Percentiles rank a stretch among this genome's conserved stretches.
Conservation (phyloP, 30 jellyfish, hydroid and myxozoan genomes). For the Pseudorhiza aurosa region DNA sequence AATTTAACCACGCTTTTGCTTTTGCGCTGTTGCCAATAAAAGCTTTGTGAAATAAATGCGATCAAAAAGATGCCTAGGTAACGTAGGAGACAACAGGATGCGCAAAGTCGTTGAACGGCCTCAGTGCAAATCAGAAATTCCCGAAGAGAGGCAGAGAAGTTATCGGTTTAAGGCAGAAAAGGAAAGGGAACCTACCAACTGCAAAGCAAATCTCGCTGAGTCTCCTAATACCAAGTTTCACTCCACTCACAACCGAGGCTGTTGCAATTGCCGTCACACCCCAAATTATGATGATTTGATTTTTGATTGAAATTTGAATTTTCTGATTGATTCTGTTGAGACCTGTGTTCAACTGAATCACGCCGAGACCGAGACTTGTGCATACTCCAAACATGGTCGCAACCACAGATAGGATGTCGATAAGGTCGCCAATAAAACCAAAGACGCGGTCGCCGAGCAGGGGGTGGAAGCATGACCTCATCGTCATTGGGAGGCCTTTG, state of each 20-base stretch:
- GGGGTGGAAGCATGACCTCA: constrained; percentile 94
- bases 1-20: too few relatives aligned
- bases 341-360: constrained; percentile 87
- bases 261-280: constrained; percentile 93
- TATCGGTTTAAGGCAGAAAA: too few relatives aligned
- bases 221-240: constrained; percentile 82
- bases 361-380: constrained; percentile 97
- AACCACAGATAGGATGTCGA: constrained; percentile 83
- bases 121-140: too few relatives aligned
- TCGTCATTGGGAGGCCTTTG: constrained; percentile 89
- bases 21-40: too few relatives aligned
- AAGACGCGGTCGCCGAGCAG: constrained; percentile 83
- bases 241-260: constrained; percentile 87
- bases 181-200: constrained; percentile 62
- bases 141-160: too few relatives aligned
- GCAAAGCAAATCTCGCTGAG: constrained; percentile 90
- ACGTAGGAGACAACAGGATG: too few relatives aligned
- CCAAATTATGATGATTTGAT: constrained; percentile 88
- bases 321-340: constrained; percentile 68
- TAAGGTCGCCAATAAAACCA: constrained; percentile 87
- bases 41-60: too few relatives aligned
- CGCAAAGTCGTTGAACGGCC: too few relatives aligned
- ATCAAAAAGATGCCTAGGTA: too few relatives aligned
- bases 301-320: constrained; percentile 51
- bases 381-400: constrained; percentile 98